Evolutionary conservation across 92 coral and sea anemone genomes (phyloP), one percentile per base, ranked within the genome.

Genomic region (Epizoanthus stellaris): DNA sequence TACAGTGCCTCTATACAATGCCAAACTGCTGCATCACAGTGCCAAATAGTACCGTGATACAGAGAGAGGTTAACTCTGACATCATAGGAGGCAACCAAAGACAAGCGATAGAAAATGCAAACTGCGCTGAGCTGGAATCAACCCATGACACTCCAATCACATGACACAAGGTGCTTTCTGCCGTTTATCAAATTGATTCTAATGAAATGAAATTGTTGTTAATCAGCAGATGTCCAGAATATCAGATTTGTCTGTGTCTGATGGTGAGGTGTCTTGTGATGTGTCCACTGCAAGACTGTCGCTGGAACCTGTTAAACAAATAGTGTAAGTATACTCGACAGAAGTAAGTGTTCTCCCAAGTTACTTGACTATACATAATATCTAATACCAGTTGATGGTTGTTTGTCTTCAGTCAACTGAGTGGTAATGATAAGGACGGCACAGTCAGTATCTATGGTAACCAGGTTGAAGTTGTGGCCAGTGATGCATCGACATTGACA

Each of bases 381-480:
- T 52, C 56, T 52, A 52, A 52, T 9, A 52, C 56, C 56, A 52
- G 14, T 25, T 67, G 49, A 34, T 21, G n/a, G 54, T 87, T 70
- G 64, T 76, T 70, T 66, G 63, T 70, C 67, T 73, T 5, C 80
- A 96, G 98, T 64, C 85, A 86, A 39, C 80, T 96, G 79, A 81
- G 89, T 52, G 88, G 91, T 43, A 86, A 85, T 82, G 92, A 90
- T 19, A 82, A 86, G 39, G 90, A 89, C 69, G 91, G 95, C 64
- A 90, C 95, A 21, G 82, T 85, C 42, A 81, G 91, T 49, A 91
- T 94, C 34, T 96, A 88, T 89, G 99, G 99, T n/a, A 96, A 92
- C 85, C 90, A 96, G 85, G 97, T 96, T 12, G 98, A 93, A 67
- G 85, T 96, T 72, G 70, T 93, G 40, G 86, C 95, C 3, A 82